Base-by-base conservation (phyloP, 30 jellyfish, hydroid and myxozoan genomes). In the Clytia hemisphaerica region DNA sequence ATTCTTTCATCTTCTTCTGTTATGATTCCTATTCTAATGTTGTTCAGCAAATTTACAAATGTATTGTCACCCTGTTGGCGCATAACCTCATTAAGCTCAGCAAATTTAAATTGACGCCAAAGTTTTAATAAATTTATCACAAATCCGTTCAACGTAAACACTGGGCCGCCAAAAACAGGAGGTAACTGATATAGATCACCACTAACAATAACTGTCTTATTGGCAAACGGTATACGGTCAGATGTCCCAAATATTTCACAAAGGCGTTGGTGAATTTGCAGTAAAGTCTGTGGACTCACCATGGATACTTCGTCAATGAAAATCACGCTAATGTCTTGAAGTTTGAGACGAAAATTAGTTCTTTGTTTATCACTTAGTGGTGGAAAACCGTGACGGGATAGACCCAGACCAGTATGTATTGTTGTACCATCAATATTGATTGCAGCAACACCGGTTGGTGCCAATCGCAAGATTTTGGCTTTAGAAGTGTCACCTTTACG, bases 281-380 rank as follows among this genome's bases (percentile, higher is more conserved):
- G 26, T 6, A 49, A 34, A 18, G 26, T 30, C 19, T n/a, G 6
- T n/a, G 19, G 19, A 5, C 32, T n/a, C 64, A 49, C 64, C 64
- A 49, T 49, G 25, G 64, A 49, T n/a, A 49, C 25, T 49, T 49
- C 64, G 25, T 49, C 64, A 49, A 49, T 49, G 64, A 49, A n/a
- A 5, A 49, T 49, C 19, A 49, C 32, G 25, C 6, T 6, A 49
- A 49, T 49, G 21, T 49, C 64, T 4, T 28, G 25, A 6, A 49
- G 64, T 5, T 6, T n/a, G 32, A n/a, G 21, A 7, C 64, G 19
- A 6, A 49, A 49, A 49, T n/a, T n/a, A n/a, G n/a, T n/a, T n/a
- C n/a, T n/a, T n/a, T n/a, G n/a, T n/a, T n/a, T n/a, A n/a, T n/a
- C n/a, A n/a, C n/a, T n/a, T n/a, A n/a, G n/a, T n/a, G n/a, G n/a